Evolutionary conservation across 2,797 vertebrate species (phyloP).

Genomic region (Limosa lapponica): DNA sequence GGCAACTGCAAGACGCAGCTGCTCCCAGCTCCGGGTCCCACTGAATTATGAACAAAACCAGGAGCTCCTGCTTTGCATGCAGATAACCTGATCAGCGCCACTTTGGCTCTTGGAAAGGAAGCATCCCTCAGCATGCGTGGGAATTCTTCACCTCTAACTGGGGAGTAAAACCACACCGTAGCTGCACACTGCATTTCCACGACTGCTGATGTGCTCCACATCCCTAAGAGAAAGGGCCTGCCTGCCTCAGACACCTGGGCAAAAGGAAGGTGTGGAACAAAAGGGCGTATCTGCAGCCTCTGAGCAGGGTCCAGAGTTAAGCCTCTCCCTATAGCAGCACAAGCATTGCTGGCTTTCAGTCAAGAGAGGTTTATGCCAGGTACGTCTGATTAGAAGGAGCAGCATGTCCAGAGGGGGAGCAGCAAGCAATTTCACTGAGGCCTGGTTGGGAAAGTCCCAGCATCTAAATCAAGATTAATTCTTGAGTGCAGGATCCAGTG

Average conservation of each 20-base stretch:
- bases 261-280: not conserved
- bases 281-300: not conserved
- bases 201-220: not conserved
- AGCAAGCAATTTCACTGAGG: constrained; percentile 58
- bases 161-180: not conserved
- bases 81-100: constrained; percentile 30
- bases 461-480: constrained; percentile 67
- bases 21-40: not conserved
- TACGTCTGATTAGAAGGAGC: constrained; percentile 65
- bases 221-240: not conserved
- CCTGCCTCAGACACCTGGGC: not conserved
- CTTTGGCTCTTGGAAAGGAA: constrained; percentile 10
- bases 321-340: constrained; percentile 15
- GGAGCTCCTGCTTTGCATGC: constrained; percentile 61
- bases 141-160: constrained; percentile 15
- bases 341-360: constrained; percentile 24
- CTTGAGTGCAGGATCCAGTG: constrained; percentile 1
- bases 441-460: constrained; percentile 68
- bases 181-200: not conserved
- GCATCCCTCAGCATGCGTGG: not conserved
- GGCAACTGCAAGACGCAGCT: constrained; percentile 44
- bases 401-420: constrained; percentile 67
- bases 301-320: constrained; percentile 18
- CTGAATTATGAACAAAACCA: constrained; percentile 45
- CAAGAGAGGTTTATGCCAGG: constrained; percentile 41